These are phyloP conservation scores for Zophobas atratus DNA, from an alignment of 1,140 invertebrate species.

Conservation along the genomic window DNA sequence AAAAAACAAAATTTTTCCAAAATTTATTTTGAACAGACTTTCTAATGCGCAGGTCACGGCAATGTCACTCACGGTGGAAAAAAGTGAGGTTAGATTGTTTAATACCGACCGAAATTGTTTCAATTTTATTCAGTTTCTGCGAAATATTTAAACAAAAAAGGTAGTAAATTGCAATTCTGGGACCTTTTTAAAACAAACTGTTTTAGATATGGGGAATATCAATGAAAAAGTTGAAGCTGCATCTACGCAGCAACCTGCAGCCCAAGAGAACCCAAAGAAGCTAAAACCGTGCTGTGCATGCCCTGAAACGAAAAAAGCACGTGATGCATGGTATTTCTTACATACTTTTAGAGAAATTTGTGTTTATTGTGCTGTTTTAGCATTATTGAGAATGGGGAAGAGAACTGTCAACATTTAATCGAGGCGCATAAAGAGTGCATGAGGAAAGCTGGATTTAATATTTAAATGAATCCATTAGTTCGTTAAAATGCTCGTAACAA, in stretches of 20 bases:
- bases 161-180: too few relatives aligned
- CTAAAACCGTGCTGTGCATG: slow-evolving; percentile 98
- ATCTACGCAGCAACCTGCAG: slow-evolving; percentile 56
- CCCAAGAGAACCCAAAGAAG: slow-evolving; percentile 75
- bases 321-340: slow-evolving; percentile 87
- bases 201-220: slow-evolving; percentile 56
- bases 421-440: slow-evolving; percentile 98
- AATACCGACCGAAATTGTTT: too few relatives aligned
- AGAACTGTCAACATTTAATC: slow-evolving; percentile 90
- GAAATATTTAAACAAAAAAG: too few relatives aligned
- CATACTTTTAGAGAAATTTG: slow-evolving; percentile 45
- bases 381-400: slow-evolving; percentile 94
- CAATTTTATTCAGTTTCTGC: too few relatives aligned
- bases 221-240: slow-evolving; percentile 65
- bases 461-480: slow-evolving; percentile 72
- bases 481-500: too few relatives aligned
- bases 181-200: too few relatives aligned
- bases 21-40: too few relatives aligned
- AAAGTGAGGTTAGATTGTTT: too few relatives aligned
- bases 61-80: too few relatives aligned
- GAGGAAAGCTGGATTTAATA: slow-evolving; percentile 95
- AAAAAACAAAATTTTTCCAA: too few relatives aligned
- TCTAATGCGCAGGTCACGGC: too few relatives aligned
- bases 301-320: slow-evolving; percentile 93
- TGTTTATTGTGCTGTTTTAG: slow-evolving; percentile 73